A percentile compares a stretch with the other conserved stretches of the same genome.
phyloP scores from a whole-genome alignment of 2,888 invertebrate species.

The Anoncus sp. region DNA sequence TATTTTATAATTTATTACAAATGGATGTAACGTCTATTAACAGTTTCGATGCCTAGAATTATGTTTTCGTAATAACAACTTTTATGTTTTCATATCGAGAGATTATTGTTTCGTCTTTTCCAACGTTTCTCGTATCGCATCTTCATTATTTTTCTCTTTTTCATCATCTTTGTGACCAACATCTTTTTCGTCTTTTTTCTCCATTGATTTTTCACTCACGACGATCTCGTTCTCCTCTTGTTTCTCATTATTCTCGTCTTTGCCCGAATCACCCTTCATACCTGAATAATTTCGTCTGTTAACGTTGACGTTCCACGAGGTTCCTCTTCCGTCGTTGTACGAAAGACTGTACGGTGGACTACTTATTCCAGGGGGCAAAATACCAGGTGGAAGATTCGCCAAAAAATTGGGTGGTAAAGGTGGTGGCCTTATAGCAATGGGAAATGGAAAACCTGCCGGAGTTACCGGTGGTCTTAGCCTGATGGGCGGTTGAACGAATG shows the following conservation, averaged over 20 bases:
- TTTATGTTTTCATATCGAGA: no score
- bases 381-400: conserved; percentile 47
- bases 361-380: conserved; percentile 15
- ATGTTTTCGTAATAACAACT: no score
- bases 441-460: neutral
- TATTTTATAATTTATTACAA: no score
- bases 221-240: neutral
- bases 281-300: conserved; percentile 49
- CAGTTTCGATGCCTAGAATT: no score
- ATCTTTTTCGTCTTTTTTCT: neutral
- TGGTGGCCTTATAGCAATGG: neutral
- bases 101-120: conserved; percentile 2
- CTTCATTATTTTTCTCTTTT: neutral
- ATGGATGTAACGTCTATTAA: no score
- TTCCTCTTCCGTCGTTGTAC: conserved; percentile 62
- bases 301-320: conserved; percentile 59
- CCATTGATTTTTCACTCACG: neutral
- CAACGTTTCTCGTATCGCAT: neutral
- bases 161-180: neutral
- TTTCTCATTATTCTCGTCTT: neutral
- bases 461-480: conserved; percentile 3
- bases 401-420: conserved; percentile 15
- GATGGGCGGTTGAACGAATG: conserved; percentile 6
- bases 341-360: conserved; percentile 55
- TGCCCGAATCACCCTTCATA: neutral